A percentile compares a stretch with the other conserved stretches of the same genome.
phyloP scores from a whole-genome alignment of 2,113 vertebrate genomes.

The Motacilla tschutschensis region DNA sequence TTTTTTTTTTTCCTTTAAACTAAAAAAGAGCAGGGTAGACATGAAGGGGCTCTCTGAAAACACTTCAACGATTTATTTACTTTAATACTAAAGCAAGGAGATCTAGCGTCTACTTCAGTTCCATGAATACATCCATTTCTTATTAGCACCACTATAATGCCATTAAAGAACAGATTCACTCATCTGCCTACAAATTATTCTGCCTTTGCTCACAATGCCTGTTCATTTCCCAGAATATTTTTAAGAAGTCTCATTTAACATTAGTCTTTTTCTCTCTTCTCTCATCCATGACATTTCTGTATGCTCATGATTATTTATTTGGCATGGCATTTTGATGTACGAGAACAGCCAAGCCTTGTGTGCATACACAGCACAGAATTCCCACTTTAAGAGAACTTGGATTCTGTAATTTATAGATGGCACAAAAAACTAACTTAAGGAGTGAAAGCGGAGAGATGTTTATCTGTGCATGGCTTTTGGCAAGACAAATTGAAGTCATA shows the following conservation, averaged over 20 bases:
- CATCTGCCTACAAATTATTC: neutral
- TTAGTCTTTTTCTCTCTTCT: neutral
- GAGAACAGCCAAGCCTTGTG: neutral
- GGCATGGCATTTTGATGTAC: neutral
- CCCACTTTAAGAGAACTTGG: neutral
- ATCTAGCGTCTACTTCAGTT: neutral
- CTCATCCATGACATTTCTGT: constrained; percentile 3
- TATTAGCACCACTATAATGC: neutral
- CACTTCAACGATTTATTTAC: neutral
- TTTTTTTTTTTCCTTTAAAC: neutral
- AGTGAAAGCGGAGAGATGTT: neutral
- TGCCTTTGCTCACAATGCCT: neutral
- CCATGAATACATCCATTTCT: neutral
- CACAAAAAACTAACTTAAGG: neutral
- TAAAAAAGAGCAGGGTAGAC: neutral
- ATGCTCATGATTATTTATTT: neutral
- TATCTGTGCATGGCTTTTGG: neutral
- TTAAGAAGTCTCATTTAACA: neutral
- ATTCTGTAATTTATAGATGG: neutral
- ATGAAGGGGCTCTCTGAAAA: neutral
- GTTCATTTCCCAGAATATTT: neutral
- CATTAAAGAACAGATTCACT: neutral
- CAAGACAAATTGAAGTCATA: neutral
- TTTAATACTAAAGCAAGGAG: neutral
- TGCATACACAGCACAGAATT: neutral